Evolutionary conservation across 2,888 invertebrate species (phyloP), one percentile per base, ranked within the genome.

Genomic region (Latrodectus elegans): DNA sequence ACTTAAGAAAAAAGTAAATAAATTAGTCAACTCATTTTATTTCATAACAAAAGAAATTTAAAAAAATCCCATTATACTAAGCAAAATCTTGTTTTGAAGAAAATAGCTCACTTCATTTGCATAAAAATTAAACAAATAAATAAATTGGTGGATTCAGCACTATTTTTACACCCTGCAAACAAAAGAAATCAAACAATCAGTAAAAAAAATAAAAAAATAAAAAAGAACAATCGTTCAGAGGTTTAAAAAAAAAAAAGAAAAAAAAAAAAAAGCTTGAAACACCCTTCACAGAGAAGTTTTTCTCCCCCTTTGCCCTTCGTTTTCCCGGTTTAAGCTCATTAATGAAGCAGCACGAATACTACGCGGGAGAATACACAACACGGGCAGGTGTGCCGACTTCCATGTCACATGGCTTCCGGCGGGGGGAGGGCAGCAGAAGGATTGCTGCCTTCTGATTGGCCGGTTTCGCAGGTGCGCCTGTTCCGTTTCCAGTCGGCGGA

Each of bases 321-420:
- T 49, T 12, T 49, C 49, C 60, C 53, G 70, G 10, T 38, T 60
- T 38, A 49, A 72, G 77, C 77, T 77, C 68, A 77, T 77, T 72
- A 80, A 65, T 72, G 71, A 49, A 53, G 12, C 51, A n/a, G 14
- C 70, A 70, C 73, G 73, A 11, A 53, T 49, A 73, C 52, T 53
- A 17, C 38, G 52, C 51, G 64, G 60, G n/a, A 64, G 60, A 60
- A 38, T 38, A 60, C 51, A 38, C 38, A 1, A 2, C 38, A 38
- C 38, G 38, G 38, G 84, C 84, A 84, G 84, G 84, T 84, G 84
- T 82, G 74, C 71, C 70, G 71, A 60, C n/a, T 70, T 77, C 51
- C 84, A 76, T 76, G 77, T 84, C 84, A 84, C 77, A 84, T 84
- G 84, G 84, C 77, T 84, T 84, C 84, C 84, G 76, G 84, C 71